A percentile compares a stretch with the other conserved stretches of the same genome.
Conservation (phyloP, 2,888 invertebrate genomes). For the Drosophila formosana region DNA sequence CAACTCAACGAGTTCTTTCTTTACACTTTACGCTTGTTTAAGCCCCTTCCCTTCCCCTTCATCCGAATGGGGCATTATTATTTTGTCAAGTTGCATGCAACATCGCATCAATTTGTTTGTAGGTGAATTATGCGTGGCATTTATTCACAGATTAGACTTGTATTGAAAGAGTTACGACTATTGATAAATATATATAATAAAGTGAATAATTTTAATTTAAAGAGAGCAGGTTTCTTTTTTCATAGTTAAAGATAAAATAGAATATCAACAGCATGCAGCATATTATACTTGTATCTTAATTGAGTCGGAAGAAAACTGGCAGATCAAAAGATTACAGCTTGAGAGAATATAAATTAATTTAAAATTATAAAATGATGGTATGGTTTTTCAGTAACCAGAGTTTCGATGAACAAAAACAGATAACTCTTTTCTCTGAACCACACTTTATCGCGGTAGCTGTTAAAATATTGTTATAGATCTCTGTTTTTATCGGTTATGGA, state of each 20-base stretch:
- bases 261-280: too few species aligned
- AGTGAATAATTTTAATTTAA: neutral
- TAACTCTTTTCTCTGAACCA: neutral
- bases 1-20: constrained; percentile 35
- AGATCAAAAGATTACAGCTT: neutral
- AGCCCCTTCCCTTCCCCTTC: constrained; percentile 5
- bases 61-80: constrained; percentile 26
- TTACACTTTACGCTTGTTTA: constrained; percentile 15
- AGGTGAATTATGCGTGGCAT: constrained; percentile 19
- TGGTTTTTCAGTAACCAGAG: neutral
- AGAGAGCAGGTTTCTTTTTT: neutral
- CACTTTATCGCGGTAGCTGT: constrained; percentile 2
- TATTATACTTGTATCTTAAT: neutral
- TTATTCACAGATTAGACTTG: neutral
- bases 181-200: neutral
- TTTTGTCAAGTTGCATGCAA: constrained; percentile 44
- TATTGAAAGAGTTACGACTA: neutral
- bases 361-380: neutral
- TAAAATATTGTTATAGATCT: constrained; percentile 21
- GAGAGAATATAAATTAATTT: neutral
- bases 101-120: constrained; percentile 29
- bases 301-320: neutral
- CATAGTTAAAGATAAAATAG: neutral
- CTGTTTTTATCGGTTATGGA: constrained; percentile 7
- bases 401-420: neutral